These are phyloP conservation scores for Caloenas nicobarica DNA, from an alignment of 2,113 vertebrate genomes.

Conservation along the genomic window DNA sequence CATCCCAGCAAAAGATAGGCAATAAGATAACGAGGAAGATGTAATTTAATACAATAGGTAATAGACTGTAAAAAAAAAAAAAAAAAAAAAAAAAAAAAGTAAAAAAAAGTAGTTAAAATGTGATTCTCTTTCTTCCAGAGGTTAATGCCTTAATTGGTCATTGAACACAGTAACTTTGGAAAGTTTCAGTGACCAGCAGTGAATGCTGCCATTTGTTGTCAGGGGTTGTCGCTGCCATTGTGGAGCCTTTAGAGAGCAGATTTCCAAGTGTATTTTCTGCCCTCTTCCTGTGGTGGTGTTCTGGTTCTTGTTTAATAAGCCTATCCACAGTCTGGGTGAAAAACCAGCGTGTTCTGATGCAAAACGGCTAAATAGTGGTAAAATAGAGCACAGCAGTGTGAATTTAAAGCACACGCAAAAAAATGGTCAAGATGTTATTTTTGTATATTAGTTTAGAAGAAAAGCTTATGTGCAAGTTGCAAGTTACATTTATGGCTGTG, in stretches of 20 bases:
- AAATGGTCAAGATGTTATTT: background rate
- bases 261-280: background rate
- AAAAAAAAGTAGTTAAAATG: background rate
- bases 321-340: background rate
- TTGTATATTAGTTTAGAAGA: background rate
- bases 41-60: background rate
- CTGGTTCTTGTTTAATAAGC: background rate
- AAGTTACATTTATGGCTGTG: constrained; percentile 35
- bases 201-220: background rate
- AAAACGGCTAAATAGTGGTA: background rate
- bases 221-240: background rate
- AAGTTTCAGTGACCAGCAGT: background rate
- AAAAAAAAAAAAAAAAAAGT: background rate
- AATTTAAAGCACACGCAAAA: background rate
- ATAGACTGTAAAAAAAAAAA: background rate
- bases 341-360: background rate
- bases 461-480: background rate
- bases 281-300: background rate
- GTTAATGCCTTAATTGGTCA: background rate
- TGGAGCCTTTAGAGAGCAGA: background rate
- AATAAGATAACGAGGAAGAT: background rate
- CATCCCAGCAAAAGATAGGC: background rate
- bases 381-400: background rate
- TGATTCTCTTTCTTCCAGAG: background rate
- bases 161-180: background rate